A percentile compares a stretch with the other conserved stretches of the same genome.
These are phyloP conservation scores for Orchesella cincta DNA, from an alignment of 1,140 invertebrate genomes.

Conservation along the genomic window DNA sequence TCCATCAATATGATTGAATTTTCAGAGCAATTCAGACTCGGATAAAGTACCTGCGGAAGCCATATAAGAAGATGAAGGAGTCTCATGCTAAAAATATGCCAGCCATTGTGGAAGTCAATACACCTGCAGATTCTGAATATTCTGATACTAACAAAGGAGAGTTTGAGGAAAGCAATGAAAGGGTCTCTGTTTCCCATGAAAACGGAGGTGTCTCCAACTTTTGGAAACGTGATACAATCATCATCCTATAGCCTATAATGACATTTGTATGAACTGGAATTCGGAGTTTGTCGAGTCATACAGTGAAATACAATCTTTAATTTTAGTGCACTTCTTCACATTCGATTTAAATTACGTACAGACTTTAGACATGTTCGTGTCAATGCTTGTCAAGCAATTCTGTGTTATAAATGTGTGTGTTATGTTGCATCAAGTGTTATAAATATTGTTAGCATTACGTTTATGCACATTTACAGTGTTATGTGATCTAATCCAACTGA, in stretches of 20 bases:
- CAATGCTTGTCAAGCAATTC: too few relatives aligned
- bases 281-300: too few relatives aligned
- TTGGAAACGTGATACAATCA: slow-evolving; percentile 1
- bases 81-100: slow-evolving; percentile 16
- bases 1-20: background rate
- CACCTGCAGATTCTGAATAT: background rate
- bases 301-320: too few relatives aligned
- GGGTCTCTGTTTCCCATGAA: background rate
- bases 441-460: too few relatives aligned
- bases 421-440: too few relatives aligned
- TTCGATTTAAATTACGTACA: too few relatives aligned
- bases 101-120: background rate
- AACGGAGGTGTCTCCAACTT: background rate
- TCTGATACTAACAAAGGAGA: background rate
- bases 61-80: slow-evolving; percentile 18
- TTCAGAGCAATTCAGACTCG: background rate
- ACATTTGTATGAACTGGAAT: too few relatives aligned
- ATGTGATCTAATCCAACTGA: too few relatives aligned
- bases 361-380: too few relatives aligned
- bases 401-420: too few relatives aligned
- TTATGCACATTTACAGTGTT: too few relatives aligned
- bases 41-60: slow-evolving; percentile 8
- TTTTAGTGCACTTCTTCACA: too few relatives aligned
- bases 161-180: background rate
- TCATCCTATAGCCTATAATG: background rate